Evolutionary conservation across 1,140 invertebrate species (phyloP), one percentile per base, ranked within the genome.

Genomic region (Drosophila dunni): DNA sequence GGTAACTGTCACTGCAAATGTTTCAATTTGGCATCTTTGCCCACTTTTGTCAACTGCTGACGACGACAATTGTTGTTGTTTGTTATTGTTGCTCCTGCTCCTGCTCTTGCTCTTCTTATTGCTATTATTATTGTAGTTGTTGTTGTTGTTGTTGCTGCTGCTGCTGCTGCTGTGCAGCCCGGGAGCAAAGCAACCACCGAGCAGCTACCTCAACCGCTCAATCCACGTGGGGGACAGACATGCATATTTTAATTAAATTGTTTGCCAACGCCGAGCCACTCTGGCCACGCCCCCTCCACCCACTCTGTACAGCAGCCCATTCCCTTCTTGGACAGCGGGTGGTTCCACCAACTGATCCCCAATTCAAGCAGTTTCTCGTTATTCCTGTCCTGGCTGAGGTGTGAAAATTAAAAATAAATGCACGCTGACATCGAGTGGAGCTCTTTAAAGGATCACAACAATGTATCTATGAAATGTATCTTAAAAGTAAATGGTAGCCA

Each of bases 241-340:
- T 80, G 85, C 82, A 86, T 86, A 86, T 88, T 86, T 86, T 88
- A 86, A 86, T 86, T 86, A 86, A 86, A 86, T 88, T 86, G 82
- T 88, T 82, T 88, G 76, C 72, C 56, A 48, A 42, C 50, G 48
- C 40, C 70, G 50, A 62, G 50, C 45, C 65, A 48, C 29, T 20
- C 38, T n/a, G 13, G 8, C 13, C 17, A 9, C 20, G 11, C 40
- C 17, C 15, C 45, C 20, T 13, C 29, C 7, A 1, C 11, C 11
- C n/a, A 5, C 34, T 24, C 3, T 13, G 10, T 11, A 4, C 24
- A 6, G 2, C 7, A 15, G 29, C 4, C 13, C 15, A 15, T 8
- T 1, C 17, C 34, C 15, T 13, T 40, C 17, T 34, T 9, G 13
- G 9, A 24, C 66, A 46, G 63, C 53, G 53, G 38, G 53, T 53